A percentile compares a stretch with the other conserved stretches of the same genome.
Conservation (phyloP, 2,113 vertebrate genomes). For the Elanoides forficatus region DNA sequence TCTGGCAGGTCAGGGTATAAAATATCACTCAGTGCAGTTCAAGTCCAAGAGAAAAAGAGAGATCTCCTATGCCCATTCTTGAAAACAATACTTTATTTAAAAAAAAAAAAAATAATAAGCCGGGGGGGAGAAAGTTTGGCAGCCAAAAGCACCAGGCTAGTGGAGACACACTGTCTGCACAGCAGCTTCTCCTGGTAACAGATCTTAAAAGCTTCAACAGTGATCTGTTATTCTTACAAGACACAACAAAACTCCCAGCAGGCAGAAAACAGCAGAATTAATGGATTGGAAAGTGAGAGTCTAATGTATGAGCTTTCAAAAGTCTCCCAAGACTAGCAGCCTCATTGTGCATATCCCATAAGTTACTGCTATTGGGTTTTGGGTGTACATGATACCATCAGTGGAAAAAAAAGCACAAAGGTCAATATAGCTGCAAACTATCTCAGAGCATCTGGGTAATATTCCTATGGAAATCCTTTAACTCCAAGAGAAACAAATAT, state of each 20-base stretch:
- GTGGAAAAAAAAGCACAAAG: not conserved
- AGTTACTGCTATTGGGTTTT: conserved; percentile 35
- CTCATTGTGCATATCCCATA: conserved; percentile 55
- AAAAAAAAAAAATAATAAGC: not conserved
- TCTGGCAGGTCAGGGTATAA: not conserved
- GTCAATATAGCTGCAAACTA: conserved; percentile 40
- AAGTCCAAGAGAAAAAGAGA: not conserved
- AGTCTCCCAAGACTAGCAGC: conserved; percentile 64
- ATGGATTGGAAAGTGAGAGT: conserved; percentile 76
- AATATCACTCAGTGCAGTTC: not conserved
- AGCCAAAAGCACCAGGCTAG: not conserved
- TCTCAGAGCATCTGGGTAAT: not conserved
- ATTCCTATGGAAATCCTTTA: conserved; percentile 32
- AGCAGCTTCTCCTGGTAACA: conserved; percentile 54
- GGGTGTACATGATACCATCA: not conserved
- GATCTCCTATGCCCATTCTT: not conserved
- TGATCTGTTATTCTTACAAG: conserved; percentile 74
- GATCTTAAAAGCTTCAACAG: conserved; percentile 55
- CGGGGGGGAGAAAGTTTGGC: not conserved
- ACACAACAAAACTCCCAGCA: conserved; percentile 71
- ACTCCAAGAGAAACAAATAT: conserved; percentile 60
- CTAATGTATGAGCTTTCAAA: conserved; percentile 70
- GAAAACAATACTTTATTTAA: not conserved
- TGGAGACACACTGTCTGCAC: conserved; percentile 52
- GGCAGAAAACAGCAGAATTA: conserved; percentile 74